Evolutionary conservation across 2,113 vertebrate species (phyloP), one percentile per base, ranked within the genome.

Genomic region (Ptilonorhynchus violaceus): DNA sequence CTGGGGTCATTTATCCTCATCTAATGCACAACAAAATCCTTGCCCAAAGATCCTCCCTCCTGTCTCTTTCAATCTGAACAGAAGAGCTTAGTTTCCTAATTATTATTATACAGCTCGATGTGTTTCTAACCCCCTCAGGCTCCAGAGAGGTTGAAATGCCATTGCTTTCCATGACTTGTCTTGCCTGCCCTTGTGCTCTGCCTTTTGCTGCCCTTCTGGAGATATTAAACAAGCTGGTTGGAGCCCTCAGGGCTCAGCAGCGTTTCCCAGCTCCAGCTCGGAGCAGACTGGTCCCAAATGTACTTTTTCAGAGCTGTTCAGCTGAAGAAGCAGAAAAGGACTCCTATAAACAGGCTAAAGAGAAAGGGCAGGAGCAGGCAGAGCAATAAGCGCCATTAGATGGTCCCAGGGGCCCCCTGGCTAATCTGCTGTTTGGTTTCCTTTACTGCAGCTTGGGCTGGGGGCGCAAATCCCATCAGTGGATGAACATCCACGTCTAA

Each of bases 121-220:
- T 93, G 94, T 96, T 94, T 75, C 47, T 92, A 85, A 89, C 89
- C 89, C 89, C 87, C 74, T 79, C 84, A 6, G 84, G 77, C 89
- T 87, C 30, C 0, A 1, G 13, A 17, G 83, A 59, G 91, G 59
- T 74, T 84, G 89, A 59, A 88, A 50, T 67, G 79, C 86, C 11
- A 0, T 78, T 58, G 56, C 73, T 85, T 64, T 64, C 78, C 7
- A 0, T 2, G 69, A 47, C 60, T 89, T 24, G 25, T 28, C 90
- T 75, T 15, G 64, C 72, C 58, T 50, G 66, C 31, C 74, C 52
- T 92, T 31, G 58, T 2, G 4, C 39, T 59, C 66, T 24, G 78
- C 85, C 78, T 74, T 85, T 78, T 39, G 81, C 78, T 93, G 79
- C 91, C 80, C 86, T 67, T 83, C 21, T 93, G 81, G 46, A 64